Evolutionary conservation across 1,140 invertebrate species (phyloP), one percentile per base, ranked within the genome.

Genomic region (Neoseiulus cucumeris): DNA sequence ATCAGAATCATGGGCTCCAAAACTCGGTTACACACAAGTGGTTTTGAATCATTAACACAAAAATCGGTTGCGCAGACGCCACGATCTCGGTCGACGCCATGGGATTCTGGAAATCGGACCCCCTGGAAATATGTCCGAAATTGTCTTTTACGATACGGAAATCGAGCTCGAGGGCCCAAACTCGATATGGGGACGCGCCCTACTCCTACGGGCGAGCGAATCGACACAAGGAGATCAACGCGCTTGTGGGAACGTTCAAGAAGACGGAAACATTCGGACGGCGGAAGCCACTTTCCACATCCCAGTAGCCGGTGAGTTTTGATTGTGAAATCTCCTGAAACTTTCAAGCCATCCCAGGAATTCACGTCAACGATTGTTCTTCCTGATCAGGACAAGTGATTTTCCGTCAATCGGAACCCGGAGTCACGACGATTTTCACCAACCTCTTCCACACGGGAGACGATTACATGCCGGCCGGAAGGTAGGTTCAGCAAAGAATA

Each of bases 271-370:
- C 25, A 85, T 90, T 69, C 85, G 86, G 72, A 82, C 87, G 47
- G 89, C 88, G 0, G 82, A 87, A 65, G 90, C 89, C 0, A 82
- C 80, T 67, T 92, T 96, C 70, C 80, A 83, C 28, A 79, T 83
- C 4, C 84, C 85, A 0, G 74, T 95, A 18, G 83, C 84, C 0
- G 92, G 91, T 5, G 64, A 69, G 67, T 42, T 39, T 67, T 44
- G n/a, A n/a, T n/a, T n/a, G n/a, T n/a, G n/a, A n/a, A n/a, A n/a
- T n/a, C n/a, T n/a, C n/a, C n/a, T n/a, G n/a, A n/a, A n/a, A n/a
- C n/a, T n/a, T n/a, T n/a, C n/a, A n/a, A n/a, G n/a, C n/a, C n/a
- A n/a, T n/a, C n/a, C n/a, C n/a, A n/a, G 33, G 9, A 39, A 39
- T 39, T 9, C 33, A 39, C 33, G 4, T 9, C 9, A 39, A 39